These are phyloP conservation scores for Eolophus roseicapilla DNA, from an alignment of 2,113 vertebrate species.

Conservation along the genomic window DNA sequence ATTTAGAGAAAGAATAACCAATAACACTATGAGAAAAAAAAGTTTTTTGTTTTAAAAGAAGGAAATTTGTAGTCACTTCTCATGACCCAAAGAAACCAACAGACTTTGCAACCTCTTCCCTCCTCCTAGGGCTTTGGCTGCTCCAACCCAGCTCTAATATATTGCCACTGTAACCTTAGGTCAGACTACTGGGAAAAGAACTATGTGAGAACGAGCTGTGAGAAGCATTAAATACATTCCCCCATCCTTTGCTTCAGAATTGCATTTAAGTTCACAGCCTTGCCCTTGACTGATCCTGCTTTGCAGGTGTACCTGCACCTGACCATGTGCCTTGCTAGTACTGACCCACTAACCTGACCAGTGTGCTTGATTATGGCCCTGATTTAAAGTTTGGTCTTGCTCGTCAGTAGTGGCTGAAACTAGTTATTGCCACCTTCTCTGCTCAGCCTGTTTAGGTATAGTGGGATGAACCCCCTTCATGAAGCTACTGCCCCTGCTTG, in stretches of 20 bases:
- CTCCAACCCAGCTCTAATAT: background rate
- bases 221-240: background rate
- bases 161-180: accelerated
- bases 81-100: background rate
- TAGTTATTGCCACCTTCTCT: background rate
- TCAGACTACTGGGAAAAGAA: background rate
- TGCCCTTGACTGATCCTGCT: background rate
- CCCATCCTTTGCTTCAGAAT: background rate
- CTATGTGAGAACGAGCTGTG: background rate
- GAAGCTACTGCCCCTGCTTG: background rate
- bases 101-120: background rate
- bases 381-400: background rate
- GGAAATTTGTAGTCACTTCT: background rate
- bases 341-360: background rate
- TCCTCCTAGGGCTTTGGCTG: background rate
- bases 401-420: accelerated
- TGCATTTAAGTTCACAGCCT: background rate
- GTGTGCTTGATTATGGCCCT: background rate
- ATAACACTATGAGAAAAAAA: background rate
- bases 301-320: background rate
- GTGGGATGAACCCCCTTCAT: accelerated
- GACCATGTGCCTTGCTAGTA: background rate
- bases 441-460: background rate
- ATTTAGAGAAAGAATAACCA: background rate
- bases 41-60: background rate